Evolutionary conservation across 2,888 invertebrate genomes (phyloP), one percentile per base, ranked within the genome.

Genomic region (Yponomeuta malinellus): DNA sequence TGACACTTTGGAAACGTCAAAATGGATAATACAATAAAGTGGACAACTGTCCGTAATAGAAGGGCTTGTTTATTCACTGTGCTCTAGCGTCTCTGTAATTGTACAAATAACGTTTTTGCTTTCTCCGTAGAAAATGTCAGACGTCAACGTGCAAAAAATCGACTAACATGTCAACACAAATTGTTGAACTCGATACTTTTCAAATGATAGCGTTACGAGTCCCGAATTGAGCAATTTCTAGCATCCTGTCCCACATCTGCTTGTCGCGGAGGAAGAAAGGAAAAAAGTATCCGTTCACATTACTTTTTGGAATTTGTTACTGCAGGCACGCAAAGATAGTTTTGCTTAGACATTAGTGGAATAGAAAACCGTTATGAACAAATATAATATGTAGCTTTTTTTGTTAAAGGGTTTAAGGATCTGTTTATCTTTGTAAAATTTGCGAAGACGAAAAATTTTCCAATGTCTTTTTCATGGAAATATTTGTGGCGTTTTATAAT

Each of bases 201-300:
- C 76, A 77, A 77, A 75, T 82, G 87, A 80, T 90, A 86, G 81
- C 79, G 85, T 90, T 90, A 85, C 90, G 81, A 78, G 83, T 86
- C 81, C 85, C 83, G 78, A 78, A 85, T 90, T 89, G 86, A 85
- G 85, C 88, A 87, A 90, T 90, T 86, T 87, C 81, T 81, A 79
- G 78, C 86, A 90, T 91, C 90, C 90, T 90, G 90, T 77, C 78
- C 75, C 84, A 81, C 90, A 92, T 89, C 88, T 91, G 91, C 52
- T 68, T 59, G 52, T 59, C 31, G 48, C 81, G 79, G 73, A 76
- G 74, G 78, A 79, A 81, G 77, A 78, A 76, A 75, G 72, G 73
- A 85, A 88, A 86, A 85, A 73, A 77, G 78, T 80, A 81, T 81
- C 81, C 81, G 85, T 82, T 81, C 43, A 59, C 52, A 4, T 59